Conservation (phyloP, 2,113 vertebrate genomes). For the human region GRCh38 chr1:7425501-7426000, state of each 20-base stretch:
- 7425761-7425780: no score
- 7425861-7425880: fast-evolving
- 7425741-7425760: fast-evolving
- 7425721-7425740: not conserved
- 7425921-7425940: not conserved
- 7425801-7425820: not conserved
- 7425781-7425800: not conserved
- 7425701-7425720: not conserved
- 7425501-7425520: not conserved
- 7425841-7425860: not conserved
- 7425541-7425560: no score
- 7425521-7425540: no score
- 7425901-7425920: not conserved
- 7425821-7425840: not conserved
- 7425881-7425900: not conserved
- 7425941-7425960: not conserved
- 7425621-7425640: no score
- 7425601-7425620: not conserved
- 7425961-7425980: not conserved
- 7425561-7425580: fast-evolving
- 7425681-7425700: not conserved
- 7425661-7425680: no score
- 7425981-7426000: not conserved
- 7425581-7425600: not conserved
- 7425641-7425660: no score